Conservation (phyloP, 2,113 vertebrate species). For the Phaethornis superciliosus region DNA sequence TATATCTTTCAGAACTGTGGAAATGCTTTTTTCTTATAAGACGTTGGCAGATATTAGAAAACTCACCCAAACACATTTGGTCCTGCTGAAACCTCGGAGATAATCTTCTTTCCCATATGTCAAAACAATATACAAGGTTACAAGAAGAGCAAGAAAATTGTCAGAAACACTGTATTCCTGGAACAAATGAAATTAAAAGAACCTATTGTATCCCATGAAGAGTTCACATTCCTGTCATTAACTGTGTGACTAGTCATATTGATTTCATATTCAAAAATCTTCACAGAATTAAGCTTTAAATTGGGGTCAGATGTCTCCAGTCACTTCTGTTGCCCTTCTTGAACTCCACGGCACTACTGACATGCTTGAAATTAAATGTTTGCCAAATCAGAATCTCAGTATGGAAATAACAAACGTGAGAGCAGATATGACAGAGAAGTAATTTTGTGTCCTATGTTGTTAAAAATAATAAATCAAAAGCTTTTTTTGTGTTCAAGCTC, state of each 20-base stretch:
- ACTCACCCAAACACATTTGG: background rate
- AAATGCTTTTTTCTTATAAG: conserved; percentile 52
- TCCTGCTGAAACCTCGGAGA: conserved; percentile 23
- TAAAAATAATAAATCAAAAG: background rate
- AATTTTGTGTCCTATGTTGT: background rate
- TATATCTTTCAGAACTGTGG: conserved; percentile 18
- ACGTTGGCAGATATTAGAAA: background rate
- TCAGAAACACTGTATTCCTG: conserved; percentile 24
- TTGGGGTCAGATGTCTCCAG: conserved; percentile 12
- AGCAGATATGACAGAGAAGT: background rate
- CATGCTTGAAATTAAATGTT: conserved; percentile 17
- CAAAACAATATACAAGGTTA: conserved; percentile 11
- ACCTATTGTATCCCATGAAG: background rate
- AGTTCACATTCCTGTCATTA: conserved; percentile 47
- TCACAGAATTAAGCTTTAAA: conserved; percentile 48
- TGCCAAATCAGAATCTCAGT: background rate
- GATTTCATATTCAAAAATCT: conserved; percentile 51
- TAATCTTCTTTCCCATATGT: background rate
- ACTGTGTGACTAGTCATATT: conserved; percentile 19
- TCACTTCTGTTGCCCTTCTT: conserved; percentile 37
- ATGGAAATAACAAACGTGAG: background rate
- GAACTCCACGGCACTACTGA: background rate
- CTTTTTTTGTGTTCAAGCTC: background rate
- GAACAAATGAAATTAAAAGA: conserved; percentile 18
- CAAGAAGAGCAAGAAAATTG: background rate